A percentile compares a stretch with the other conserved stretches of the same genome.
Evolutionary conservation across 2,113 vertebrate species (phyloP).

Genomic region (Neogale vison): DNA sequence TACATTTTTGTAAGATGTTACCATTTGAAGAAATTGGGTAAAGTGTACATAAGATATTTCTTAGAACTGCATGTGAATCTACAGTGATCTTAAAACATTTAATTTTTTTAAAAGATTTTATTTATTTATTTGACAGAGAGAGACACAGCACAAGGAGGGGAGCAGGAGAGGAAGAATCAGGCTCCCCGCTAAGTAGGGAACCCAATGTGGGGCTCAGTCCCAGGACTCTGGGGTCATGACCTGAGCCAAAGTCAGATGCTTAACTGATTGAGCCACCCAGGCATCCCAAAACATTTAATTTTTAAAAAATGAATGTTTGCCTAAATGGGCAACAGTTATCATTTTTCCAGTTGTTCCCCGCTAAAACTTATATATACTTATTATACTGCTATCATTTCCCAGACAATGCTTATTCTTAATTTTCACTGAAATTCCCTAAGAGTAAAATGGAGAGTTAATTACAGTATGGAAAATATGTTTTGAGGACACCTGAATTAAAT

Average conservation of each 20-base stretch:
- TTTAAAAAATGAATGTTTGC: neutral
- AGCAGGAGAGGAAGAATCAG: no score
- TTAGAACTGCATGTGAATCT: neutral
- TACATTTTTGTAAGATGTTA: neutral
- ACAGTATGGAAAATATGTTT: neutral
- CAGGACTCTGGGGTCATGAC: no score
- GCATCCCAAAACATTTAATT: neutral
- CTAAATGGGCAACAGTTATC: neutral
- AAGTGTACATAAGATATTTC: neutral
- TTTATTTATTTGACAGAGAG: no score
- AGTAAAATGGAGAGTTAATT: constrained; percentile 3
- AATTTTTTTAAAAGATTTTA: no score
- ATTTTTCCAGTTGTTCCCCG: neutral
- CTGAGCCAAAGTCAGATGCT: no score
- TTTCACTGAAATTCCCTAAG: neutral
- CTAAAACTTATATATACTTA: neutral
- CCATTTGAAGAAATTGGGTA: neutral
- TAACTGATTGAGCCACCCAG: no score
- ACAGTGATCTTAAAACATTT: neutral
- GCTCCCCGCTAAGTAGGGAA: no score
- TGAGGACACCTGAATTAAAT: neutral
- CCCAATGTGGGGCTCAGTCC: no score
- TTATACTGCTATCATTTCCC: neutral
- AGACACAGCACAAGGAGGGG: no score
- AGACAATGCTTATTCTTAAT: neutral